Evolutionary conservation across 1,140 invertebrate genomes (phyloP), one percentile per base, ranked within the genome.

Genomic region (Atopsyche davidsoni): DNA sequence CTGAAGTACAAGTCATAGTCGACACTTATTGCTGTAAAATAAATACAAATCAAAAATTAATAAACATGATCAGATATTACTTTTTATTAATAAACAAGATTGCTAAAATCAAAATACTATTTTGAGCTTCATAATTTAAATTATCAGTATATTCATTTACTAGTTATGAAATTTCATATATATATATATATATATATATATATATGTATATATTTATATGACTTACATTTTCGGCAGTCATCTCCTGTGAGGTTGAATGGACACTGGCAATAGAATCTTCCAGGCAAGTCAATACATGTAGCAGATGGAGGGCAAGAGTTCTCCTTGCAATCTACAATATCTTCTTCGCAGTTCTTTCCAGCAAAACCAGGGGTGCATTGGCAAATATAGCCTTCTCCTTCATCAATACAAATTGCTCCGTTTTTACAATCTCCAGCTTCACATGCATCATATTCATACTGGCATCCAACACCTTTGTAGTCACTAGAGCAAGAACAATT

Each of bases 1-100:
- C 89, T 92, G 62, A 97, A 93, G 78, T 91, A 92, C 1, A 97
- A 70, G 63, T 98, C 94, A 62, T 96, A 97, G 66, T 97, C 92
- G 4, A 95, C 91, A 70, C 92, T 92, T 41, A 97, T 92, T 9
- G 87, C 87, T 91, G 67, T 1, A 79, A 76, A 54, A 66, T 58
- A 55, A 48, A 39, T 38, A 22, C 28, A 45, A 53, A 44, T 48
- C 18, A 35, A 13, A 31, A 7, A 17, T 46, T 38, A 46, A 40
- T 17, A 42, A 9, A 36, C 1, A 36, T 16, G 9, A 3, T 16
- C 7, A 36, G 23, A 28, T 22, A 25, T 18, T 21, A 9, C 35
- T 22, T 21, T 36, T 47, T 9, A 22, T 28, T 46, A 43, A 24
- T 31, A 19, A 28, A 17, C 14, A 19, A 6, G 6, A n/a, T 40